phyloP scores from a whole-genome alignment of 2,888 invertebrate species.

The Laothoe populi region DNA sequence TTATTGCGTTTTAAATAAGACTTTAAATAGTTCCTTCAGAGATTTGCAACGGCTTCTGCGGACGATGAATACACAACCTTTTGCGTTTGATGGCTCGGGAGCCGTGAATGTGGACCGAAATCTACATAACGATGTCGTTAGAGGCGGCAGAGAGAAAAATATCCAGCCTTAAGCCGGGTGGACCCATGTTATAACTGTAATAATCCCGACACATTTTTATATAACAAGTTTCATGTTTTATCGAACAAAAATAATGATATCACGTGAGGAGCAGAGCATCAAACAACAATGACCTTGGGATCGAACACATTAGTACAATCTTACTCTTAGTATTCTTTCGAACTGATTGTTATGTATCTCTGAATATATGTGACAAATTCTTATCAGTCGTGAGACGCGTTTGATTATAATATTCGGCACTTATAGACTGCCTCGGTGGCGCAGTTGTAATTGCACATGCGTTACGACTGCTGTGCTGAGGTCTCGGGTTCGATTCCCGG shows the following conservation, averaged over 20 bases:
- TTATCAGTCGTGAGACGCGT: conserved; percentile 32
- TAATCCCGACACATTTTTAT: not conserved
- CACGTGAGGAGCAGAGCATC: too few relatives aligned
- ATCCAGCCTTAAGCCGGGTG: conserved; percentile 3
- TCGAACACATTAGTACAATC: not conserved
- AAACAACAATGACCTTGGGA: not conserved
- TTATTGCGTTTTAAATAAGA: not conserved
- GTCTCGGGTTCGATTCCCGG: too few relatives aligned
- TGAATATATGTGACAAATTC: not conserved
- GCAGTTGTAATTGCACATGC: too few relatives aligned
- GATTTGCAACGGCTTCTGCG: conserved; percentile 20
- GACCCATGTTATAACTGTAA: conserved; percentile 31
- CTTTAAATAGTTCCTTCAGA: not conserved
- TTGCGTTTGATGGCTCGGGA: conserved; percentile 46
- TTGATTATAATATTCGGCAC: conserved; percentile 40
- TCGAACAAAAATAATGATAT: not conserved
- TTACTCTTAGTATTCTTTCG: not conserved
- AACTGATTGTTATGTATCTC: not conserved
- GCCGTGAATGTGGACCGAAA: conserved; percentile 48
- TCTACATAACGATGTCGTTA: conserved; percentile 60
- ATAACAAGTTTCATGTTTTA: not conserved
- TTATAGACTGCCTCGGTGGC: too few relatives aligned
- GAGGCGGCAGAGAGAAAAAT: conserved; percentile 34
- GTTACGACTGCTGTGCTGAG: too few relatives aligned
- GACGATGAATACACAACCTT: conserved; percentile 35